Evolutionary conservation across 35 echinoderm and acorn worm species (phyloP), one percentile per base, ranked within the genome.

Genomic region (Holothuria glaberrima): DNA sequence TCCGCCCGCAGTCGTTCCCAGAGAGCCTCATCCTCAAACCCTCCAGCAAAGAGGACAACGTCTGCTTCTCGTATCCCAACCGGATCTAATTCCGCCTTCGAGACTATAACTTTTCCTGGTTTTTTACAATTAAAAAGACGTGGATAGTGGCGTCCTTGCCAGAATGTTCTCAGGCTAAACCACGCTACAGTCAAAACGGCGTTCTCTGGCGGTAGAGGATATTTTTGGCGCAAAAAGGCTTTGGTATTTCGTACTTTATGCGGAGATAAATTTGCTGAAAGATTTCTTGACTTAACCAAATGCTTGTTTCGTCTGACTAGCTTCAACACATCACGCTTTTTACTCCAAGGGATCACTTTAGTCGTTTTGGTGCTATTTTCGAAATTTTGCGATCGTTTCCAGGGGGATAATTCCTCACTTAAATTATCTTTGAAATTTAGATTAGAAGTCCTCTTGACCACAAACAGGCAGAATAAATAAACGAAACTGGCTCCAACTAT

Each of bases 141-240:
- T 16, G 80, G 80, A 22, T 84, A 84, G 57, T 32, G 80, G 0
- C 56, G 7, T 19, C 61, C 34, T 38, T 38, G 29, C 80, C 27
- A 35, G 28, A 84, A 84, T 17, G 80, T 84, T 61, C 80, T 59
- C 34, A 84, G 9, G 57, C 80, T 84, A 29, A 84, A 64, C 80
- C 52, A 84, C 22, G 59, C 80, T 38, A 84, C 22, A 18, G 61
- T 84, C 27, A 63, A 63, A 3, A 84, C 28, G 28, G 59, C 80
- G 28, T 84, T 61, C 30, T 21, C 6, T n/a, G 74, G 74, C 21
- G 74, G 74, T 9, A 78, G 33, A 10, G 74, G 74, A 48, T 78
- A 84, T 32, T 61, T 31, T 19, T 30, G 24, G 18, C 80, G 59
- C 5, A 9, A 17, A 54, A 22, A 33, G n/a, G 2, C 10, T 2